phyloP scores from a whole-genome alignment of 92 coral and sea anemone species.

The Epizoanthus stellaris region DNA sequence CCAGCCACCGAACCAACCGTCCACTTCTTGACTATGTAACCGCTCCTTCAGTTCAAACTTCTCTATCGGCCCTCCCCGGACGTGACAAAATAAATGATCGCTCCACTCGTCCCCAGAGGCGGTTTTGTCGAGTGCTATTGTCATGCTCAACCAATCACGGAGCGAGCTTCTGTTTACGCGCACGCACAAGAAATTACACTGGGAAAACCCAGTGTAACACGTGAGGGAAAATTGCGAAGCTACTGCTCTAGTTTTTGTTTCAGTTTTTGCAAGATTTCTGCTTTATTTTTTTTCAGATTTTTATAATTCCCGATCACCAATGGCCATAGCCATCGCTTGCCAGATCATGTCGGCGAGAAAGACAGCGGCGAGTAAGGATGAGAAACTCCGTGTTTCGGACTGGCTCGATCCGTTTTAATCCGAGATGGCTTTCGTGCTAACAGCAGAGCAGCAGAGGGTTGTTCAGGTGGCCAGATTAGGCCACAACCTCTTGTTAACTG shows the following conservation, averaged over 20 bases:
- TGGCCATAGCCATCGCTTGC: too few relatives aligned
- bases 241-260: background rate
- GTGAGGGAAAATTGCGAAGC: background rate
- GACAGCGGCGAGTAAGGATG: background rate
- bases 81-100: too few relatives aligned
- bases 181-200: background rate
- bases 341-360: background rate
- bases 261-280: background rate
- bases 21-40: background rate
- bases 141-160: background rate
- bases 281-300: background rate
- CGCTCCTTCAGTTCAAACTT: background rate
- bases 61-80: too few relatives aligned
- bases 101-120: too few relatives aligned
- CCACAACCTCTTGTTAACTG: background rate
- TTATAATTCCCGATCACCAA: background rate
- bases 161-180: background rate
- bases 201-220: slow-evolving; percentile 10
- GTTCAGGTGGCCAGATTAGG: background rate
- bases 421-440: slow-evolving; percentile 6
- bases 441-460: background rate
- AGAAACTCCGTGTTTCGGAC: background rate
- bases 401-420: background rate
- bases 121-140: too few relatives aligned
- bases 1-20: background rate